A percentile compares a stretch with the other conserved stretches of the same genome.
Evolutionary conservation across 2,888 invertebrate genomes (phyloP).

Genomic region (Spatulosminthurus flaviceps): DNA sequence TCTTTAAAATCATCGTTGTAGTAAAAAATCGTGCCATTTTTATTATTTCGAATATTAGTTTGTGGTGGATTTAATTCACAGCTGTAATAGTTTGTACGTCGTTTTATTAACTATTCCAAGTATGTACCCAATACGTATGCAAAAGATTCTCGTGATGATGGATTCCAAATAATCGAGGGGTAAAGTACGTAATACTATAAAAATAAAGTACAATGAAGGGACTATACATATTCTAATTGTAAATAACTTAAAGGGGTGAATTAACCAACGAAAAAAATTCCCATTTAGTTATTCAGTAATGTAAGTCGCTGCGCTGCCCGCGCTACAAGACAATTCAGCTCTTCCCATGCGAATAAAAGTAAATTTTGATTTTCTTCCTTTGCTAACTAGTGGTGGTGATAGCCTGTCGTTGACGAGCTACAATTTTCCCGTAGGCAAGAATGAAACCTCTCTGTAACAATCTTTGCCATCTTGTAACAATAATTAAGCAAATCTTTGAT

Average conservation of each 20-base stretch:
- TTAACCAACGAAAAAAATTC: neutral
- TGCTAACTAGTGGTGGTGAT: too few species aligned
- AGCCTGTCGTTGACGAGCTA: too few species aligned
- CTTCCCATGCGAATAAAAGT: too few species aligned
- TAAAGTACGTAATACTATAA: constrained; percentile 9
- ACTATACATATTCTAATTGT: neutral
- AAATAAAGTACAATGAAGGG: constrained; percentile 9
- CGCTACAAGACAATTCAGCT: too few species aligned
- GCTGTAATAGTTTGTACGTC: neutral
- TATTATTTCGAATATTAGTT: neutral
- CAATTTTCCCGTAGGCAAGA: too few species aligned
- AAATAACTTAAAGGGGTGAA: neutral
- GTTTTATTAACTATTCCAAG: neutral
- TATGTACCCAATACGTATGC: neutral
- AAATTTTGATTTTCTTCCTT: too few species aligned
- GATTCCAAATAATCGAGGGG: constrained; percentile 18
- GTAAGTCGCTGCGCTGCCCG: too few species aligned
- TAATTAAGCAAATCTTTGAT: too few species aligned
- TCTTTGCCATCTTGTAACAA: too few species aligned
- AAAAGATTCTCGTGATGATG: constrained; percentile 4
- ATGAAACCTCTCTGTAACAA: too few species aligned
- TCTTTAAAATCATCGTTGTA: constrained; percentile 20
- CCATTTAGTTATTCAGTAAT: too few species aligned
- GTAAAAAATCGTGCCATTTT: constrained; percentile 11
- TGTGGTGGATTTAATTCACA: neutral